Percentiles rank a stretch among this genome's conserved stretches.
Evolutionary conservation across 2,888 invertebrate species (phyloP).

Genomic region (Portevinia maculata): DNA sequence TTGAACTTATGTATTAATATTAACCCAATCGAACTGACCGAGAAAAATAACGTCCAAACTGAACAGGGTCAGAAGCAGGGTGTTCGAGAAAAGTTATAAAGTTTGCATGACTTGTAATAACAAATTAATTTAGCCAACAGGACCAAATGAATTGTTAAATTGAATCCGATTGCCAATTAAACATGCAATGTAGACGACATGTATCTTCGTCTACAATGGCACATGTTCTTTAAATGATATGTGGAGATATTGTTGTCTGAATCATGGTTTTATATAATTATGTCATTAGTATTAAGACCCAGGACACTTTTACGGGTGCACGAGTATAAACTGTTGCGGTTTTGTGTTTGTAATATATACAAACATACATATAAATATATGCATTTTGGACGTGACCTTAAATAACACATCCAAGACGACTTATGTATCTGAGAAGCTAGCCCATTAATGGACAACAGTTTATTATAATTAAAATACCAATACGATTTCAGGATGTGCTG

Average conservation of each 20-base stretch:
- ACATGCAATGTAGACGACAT: conserved; percentile 31
- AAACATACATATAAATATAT: background rate
- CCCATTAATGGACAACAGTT: conserved; percentile 58
- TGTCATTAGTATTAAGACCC: conserved; percentile 54
- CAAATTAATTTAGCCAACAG: conserved; percentile 54
- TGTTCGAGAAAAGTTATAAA: conserved; percentile 48
- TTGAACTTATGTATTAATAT: conserved; percentile 47
- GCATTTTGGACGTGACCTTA: conserved; percentile 26
- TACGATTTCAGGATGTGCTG: conserved; percentile 33
- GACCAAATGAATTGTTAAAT: conserved; percentile 70
- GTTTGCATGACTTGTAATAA: conserved; percentile 37
- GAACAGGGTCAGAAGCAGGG: background rate
- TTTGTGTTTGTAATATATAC: background rate
- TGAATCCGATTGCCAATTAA: conserved; percentile 67
- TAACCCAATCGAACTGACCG: conserved; percentile 32
- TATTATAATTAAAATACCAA: conserved; percentile 68
- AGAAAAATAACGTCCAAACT: conserved; percentile 5
- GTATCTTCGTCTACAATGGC: background rate
- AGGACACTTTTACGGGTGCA: conserved; percentile 13
- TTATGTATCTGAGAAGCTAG: conserved; percentile 11
- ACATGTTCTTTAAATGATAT: background rate
- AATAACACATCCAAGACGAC: conserved; percentile 48
- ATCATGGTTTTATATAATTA: conserved; percentile 55
- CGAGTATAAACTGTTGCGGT: background rate
- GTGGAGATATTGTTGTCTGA: background rate